phyloP scores from a whole-genome alignment of 2,888 invertebrate genomes.

The Anagyrus pseudococci region DNA sequence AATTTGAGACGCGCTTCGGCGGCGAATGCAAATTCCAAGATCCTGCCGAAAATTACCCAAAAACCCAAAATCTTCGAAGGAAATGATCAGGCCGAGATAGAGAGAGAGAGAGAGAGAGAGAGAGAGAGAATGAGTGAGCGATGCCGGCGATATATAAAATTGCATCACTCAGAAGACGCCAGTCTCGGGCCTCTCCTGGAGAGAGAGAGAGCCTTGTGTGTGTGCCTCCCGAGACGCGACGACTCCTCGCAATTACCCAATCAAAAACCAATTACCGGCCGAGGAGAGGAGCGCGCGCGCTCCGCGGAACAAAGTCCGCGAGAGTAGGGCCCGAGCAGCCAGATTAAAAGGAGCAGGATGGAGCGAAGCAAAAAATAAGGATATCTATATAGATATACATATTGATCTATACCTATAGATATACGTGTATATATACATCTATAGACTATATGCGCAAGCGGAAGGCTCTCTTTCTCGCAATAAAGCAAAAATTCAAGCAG shows the following conservation, averaged over 20 bases:
- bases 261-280: conserved; percentile 1
- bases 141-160: neutral
- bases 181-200: too few species aligned
- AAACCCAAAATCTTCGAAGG: too few species aligned
- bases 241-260: neutral
- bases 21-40: neutral
- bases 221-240: neutral
- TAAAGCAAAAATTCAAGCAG: conserved; percentile 24
- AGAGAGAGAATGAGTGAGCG: neutral
- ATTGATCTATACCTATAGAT: too few species aligned
- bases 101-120: too few species aligned
- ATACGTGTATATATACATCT: too few species aligned
- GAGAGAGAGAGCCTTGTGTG: neutral
- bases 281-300: neutral
- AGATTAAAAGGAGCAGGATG: neutral
- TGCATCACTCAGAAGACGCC: neutral
- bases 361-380: too few species aligned
- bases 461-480: too few species aligned
- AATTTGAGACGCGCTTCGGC: neutral
- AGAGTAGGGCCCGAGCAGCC: neutral
- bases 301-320: neutral
- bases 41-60: neutral
- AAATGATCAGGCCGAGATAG: too few species aligned
- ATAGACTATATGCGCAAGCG: too few species aligned
- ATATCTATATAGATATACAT: too few species aligned